phyloP scores from a whole-genome alignment of 92 coral and sea anemone genomes.

The Umimayanthus kanabou region DNA sequence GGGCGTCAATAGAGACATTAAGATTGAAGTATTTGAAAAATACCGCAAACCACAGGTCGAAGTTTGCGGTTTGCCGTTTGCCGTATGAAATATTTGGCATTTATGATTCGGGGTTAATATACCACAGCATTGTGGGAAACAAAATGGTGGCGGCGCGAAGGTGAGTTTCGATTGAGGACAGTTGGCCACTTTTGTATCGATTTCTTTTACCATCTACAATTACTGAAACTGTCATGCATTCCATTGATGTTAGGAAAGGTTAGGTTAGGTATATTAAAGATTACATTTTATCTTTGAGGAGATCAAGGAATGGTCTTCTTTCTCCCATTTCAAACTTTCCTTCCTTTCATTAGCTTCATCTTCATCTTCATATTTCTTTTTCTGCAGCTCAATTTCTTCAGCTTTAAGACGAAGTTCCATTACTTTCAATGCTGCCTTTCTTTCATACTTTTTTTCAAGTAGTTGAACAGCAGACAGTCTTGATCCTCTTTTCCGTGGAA shows the following conservation, averaged over 20 bases:
- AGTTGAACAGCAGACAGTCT: slow-evolving; percentile 3
- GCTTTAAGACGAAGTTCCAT: slow-evolving; percentile 5
- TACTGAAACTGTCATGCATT: slow-evolving; percentile 2
- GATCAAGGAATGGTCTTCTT: neutral
- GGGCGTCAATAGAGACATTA: too few relatives aligned
- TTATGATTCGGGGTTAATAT: too few relatives aligned
- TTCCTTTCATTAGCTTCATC: slow-evolving; percentile 29
- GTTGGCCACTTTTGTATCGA: too few relatives aligned
- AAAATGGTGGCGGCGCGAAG: too few relatives aligned
- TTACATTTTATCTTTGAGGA: neutral
- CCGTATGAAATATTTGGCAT: too few relatives aligned
- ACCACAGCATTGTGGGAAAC: too few relatives aligned
- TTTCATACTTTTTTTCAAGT: neutral
- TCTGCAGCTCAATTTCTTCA: slow-evolving; percentile 11
- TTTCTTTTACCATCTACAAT: too few relatives aligned
- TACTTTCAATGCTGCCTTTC: slow-evolving; percentile 1
- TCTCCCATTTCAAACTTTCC: slow-evolving; percentile 30
- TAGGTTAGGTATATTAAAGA: neutral
- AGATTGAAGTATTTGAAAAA: too few relatives aligned
- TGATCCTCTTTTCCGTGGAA: slow-evolving; percentile 2
- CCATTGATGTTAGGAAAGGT: slow-evolving; percentile 46
- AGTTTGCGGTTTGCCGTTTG: too few relatives aligned
- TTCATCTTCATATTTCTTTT: slow-evolving; percentile 26
- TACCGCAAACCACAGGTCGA: too few relatives aligned
- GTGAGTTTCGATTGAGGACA: too few relatives aligned